Percentiles rank a stretch among this genome's conserved stretches.
These are phyloP conservation scores for Drosophila lacteicornis DNA, from an alignment of 1,140 invertebrate species.

Conservation along the genomic window DNA sequence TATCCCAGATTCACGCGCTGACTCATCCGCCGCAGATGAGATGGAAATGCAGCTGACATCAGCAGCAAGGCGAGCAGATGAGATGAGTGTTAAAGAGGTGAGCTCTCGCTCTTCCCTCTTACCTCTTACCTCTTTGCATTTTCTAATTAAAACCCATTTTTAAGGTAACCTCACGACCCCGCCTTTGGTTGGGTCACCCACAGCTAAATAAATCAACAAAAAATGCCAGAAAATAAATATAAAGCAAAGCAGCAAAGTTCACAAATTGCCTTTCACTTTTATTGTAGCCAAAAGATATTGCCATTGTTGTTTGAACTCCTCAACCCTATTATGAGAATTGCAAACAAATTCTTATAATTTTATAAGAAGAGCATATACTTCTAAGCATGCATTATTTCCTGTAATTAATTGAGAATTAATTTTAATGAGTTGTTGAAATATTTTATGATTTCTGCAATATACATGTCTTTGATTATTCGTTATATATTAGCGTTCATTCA, in stretches of 20 bases:
- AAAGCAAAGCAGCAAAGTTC: constrained; percentile 30
- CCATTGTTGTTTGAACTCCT: background rate
- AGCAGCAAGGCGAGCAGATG: constrained; percentile 9
- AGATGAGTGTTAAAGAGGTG: constrained; percentile 22
- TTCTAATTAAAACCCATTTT: constrained; percentile 43
- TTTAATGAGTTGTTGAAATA: constrained; percentile 15
- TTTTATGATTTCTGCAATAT: background rate
- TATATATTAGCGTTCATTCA: constrained; percentile 5
- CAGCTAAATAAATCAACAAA: constrained; percentile 27
- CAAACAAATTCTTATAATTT: background rate
- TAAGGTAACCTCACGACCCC: constrained; percentile 32
- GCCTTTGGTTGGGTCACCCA: constrained; percentile 28
- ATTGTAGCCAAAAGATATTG: background rate
- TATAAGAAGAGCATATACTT: background rate
- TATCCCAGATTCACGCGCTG: constrained; percentile 13
- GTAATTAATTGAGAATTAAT: background rate
- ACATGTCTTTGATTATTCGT: constrained; percentile 3
- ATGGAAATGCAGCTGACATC: constrained; percentile 38
- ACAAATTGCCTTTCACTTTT: constrained; percentile 59
- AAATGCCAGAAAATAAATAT: background rate
- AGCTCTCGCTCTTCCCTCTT: background rate
- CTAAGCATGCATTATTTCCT: constrained; percentile 1
- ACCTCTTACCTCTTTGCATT: constrained; percentile 1
- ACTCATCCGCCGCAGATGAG: constrained; percentile 32
- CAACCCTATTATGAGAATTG: background rate